Percentiles rank a stretch among this genome's conserved stretches.
Conservation (phyloP, 2,113 vertebrate genomes). For the Spilogale gracilis region DNA sequence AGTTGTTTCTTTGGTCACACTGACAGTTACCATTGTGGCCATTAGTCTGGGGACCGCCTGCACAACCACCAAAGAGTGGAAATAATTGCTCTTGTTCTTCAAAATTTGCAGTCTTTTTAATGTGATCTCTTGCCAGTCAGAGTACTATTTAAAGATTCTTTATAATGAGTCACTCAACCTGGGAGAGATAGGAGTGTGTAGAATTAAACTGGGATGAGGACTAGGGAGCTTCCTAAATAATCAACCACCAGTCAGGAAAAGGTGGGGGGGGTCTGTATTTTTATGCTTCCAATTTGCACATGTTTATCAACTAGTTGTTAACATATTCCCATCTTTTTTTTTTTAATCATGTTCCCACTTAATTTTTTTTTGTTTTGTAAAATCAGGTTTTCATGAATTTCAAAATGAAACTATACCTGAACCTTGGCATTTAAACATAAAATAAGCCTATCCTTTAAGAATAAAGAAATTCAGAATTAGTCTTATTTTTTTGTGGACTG, state of each 20-base stretch:
- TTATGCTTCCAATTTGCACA: background rate
- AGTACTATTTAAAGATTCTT: background rate
- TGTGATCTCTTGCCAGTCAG: background rate
- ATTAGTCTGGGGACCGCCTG: background rate
- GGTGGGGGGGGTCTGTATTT: background rate
- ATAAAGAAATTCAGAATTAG: background rate
- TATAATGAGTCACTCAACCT: background rate
- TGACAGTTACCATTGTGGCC: background rate
- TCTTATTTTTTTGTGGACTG: background rate
- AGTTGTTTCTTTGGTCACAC: background rate
- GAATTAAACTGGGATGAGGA: background rate
- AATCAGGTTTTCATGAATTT: slow-evolving; percentile 1
- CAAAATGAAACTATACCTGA: slow-evolving; percentile 15
- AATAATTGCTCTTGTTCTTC: background rate
- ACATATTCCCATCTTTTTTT: background rate
- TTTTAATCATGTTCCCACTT: background rate
- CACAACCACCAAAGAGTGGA: background rate
- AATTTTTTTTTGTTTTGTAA: background rate
- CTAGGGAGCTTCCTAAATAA: background rate
- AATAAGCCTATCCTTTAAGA: background rate
- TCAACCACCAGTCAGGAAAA: background rate
- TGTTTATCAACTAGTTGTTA: background rate
- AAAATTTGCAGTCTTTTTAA: background rate
- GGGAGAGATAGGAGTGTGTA: background rate
- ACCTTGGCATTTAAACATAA: background rate